Evolutionary conservation across 2,113 vertebrate species (phyloP), one percentile per base, ranked within the genome.

Genomic region (Amazona guildingii): DNA sequence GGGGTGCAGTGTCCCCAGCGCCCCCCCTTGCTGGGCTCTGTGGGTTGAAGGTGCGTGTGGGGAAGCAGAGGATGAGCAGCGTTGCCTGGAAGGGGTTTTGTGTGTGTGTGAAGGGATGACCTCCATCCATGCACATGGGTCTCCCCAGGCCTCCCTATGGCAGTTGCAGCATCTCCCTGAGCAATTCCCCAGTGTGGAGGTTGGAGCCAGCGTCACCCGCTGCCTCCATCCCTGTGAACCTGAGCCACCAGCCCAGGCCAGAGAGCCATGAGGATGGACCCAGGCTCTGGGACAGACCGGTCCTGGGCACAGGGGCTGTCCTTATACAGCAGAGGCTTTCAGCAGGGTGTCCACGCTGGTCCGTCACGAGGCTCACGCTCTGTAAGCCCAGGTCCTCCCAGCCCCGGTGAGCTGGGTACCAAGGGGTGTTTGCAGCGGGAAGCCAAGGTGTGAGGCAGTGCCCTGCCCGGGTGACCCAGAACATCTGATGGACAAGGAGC

Each of bases 331-430:
- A 46, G 39, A 92, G 33, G 16, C 61, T 46, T 66, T 84, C 31
- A 48, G 31, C 0, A 0, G 19, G 43, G 8, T 31, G n/a, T 27
- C 55, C 46, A 2, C 31, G 1, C 31, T 17, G 29, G 39, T 46
- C 73, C 21, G 13, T 70, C 41, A 46, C 25, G 41, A 20, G 29
- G 11, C 41, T 57, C 31, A 7, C 0, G 0, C 27, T 67, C 31
- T 54, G 14, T 25, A 8, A 77, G 35, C 48, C 46, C 86, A 29
- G 46, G 4, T 21, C 64, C 72, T 54, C 11, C 59, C 57, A 59
- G 29, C 44, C 37, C 24, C 1, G 0, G 28, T 7, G n/a, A 76
- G 48, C 21, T 19, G 70, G 33, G 44, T 31, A 23, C n/a, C 63
- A 18, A 24, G n/a, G 48, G 39, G 35, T 10, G 29, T 43, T 92